These are phyloP conservation scores for Drosophila mimica DNA, from an alignment of 2,888 invertebrate species.

Conservation along the genomic window DNA sequence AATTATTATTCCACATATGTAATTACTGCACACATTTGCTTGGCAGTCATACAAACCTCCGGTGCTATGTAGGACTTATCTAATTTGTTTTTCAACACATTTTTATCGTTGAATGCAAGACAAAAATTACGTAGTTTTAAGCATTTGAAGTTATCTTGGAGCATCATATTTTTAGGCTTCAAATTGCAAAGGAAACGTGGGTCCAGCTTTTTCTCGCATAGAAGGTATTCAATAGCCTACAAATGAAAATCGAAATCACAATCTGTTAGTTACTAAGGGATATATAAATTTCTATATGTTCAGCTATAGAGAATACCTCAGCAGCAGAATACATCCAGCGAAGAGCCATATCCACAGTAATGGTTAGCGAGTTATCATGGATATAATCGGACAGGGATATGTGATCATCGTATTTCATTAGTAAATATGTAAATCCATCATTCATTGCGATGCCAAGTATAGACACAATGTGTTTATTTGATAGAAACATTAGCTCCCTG, in stretches of 20 bases:
- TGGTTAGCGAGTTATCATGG: neutral
- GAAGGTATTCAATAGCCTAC: neutral
- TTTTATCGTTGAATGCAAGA: neutral
- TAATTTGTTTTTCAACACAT: neutral
- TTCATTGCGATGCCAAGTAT: neutral
- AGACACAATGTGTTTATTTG: neutral
- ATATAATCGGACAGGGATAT: neutral
- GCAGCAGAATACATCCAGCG: neutral
- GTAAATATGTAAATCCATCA: neutral
- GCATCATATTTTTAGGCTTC: constrained; percentile 8
- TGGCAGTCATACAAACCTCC: constrained; percentile 6
- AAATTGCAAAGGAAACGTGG: neutral
- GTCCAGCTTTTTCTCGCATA: neutral
- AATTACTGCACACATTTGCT: neutral
- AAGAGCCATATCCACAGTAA: neutral
- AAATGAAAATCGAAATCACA: neutral
- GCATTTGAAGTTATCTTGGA: neutral
- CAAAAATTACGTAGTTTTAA: constrained; percentile 2
- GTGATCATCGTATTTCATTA: neutral
- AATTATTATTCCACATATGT: neutral
- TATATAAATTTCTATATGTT: neutral
- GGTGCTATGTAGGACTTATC: constrained; percentile 15
- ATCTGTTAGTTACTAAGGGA: neutral
- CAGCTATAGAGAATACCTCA: neutral
- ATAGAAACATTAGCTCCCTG: neutral